Base-by-base conservation (phyloP, 2,888 invertebrate species). In the Marasmarcha lunaedactyla region DNA sequence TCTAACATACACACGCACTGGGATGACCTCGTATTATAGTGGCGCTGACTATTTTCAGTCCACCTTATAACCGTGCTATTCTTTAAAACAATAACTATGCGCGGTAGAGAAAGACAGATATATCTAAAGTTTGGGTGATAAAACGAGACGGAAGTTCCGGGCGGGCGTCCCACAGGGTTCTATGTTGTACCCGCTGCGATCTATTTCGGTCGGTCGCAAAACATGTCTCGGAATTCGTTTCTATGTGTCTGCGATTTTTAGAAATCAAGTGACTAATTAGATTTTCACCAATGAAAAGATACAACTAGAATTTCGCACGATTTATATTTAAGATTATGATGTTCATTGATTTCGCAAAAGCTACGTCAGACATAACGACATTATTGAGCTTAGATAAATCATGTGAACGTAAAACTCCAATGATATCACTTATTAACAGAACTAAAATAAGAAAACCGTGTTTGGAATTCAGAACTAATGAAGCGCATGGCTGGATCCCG, bases 221-320 rank as follows among this genome's bases (percentile, higher is more conserved):
- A 77, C 77, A 78, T 79, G 81, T 81, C 81, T 81, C 81, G 81
- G 78, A 78, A 79, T 79, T 74, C 74, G 73, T 73, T 79, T 74
- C 74, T 74, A 69, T 69, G 70, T 74, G 77, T 81, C 79, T 78
- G 73, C 71, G 67, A 74, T 71, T 69, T 77, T 76, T 63, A 73
- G 64, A 68, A 76, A 76, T 77, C 76, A 78, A 74, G 79, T 79
- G 79, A 79, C 77, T 79, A 77, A 81, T 76, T 71, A 9, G 2
- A 12, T 42, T 37, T 36, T 43, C 12, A n/a, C 20, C 14, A 33
- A 14, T 38, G 40, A 37, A 42, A 46, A 42, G n/a, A n/a, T n/a
- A n/a, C n/a, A n/a, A n/a, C n/a, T n/a, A n/a, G n/a, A n/a, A n/a
- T n/a, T n/a, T n/a, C n/a, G n/a, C n/a, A n/a, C n/a, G n/a, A n/a